Conservation (phyloP, 2,888 invertebrate genomes). For the Zygothrica quintamaculata region DNA sequence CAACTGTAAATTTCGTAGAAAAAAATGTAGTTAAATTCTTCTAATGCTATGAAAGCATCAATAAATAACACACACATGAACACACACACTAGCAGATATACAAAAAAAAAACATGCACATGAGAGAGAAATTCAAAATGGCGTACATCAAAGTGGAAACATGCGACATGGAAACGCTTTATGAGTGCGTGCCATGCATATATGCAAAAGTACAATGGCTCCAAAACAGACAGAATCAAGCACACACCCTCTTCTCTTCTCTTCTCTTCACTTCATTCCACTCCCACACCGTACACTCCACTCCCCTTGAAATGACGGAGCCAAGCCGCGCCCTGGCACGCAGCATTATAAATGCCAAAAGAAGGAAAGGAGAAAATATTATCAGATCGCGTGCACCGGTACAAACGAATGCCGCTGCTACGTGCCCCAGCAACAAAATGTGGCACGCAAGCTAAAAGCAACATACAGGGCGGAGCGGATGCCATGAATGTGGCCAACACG, state of each 20-base stretch:
- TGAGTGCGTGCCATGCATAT: constrained; percentile 56
- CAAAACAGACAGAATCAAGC: constrained; percentile 9
- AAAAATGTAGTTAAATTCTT: constrained; percentile 44
- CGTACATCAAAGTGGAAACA: constrained; percentile 68
- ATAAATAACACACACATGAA: constrained; percentile 53
- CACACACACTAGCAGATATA: constrained; percentile 7
- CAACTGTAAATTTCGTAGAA: constrained; percentile 42
- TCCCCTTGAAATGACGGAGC: constrained; percentile 13
- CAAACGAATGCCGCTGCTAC: constrained; percentile 71
- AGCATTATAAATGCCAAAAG: constrained; percentile 69
- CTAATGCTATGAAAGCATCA: constrained; percentile 42
- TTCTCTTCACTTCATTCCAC: neutral
- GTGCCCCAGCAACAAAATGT: constrained; percentile 66
- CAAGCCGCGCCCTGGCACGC: constrained; percentile 67
- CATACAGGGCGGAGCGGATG: constrained; percentile 32
- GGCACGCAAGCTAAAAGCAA: constrained; percentile 58
- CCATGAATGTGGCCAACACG: constrained; percentile 46
- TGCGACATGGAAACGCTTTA: constrained; percentile 72
- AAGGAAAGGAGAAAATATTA: constrained; percentile 59
- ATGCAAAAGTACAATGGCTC: constrained; percentile 59
- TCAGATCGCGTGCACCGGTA: constrained; percentile 78
- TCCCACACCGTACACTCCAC: too few species aligned
- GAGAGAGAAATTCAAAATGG: constrained; percentile 66
- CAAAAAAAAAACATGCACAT: neutral
- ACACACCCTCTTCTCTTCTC: neutral